phyloP scores from a whole-genome alignment of 2,888 invertebrate species.

The Pilophorus perplexus region DNA sequence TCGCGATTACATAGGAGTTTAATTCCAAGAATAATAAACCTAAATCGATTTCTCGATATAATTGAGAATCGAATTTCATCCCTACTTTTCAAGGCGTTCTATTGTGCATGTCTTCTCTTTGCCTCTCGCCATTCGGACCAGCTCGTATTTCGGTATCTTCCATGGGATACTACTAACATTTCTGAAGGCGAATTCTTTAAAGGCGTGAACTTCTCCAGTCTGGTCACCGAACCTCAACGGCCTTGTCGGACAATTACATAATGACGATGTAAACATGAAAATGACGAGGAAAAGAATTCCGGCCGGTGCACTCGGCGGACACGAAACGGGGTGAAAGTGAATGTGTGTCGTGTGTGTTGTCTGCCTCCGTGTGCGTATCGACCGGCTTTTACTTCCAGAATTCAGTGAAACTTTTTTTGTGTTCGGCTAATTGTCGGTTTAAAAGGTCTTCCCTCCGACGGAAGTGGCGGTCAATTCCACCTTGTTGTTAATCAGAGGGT shows the following conservation, averaged over 20 bases:
- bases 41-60: too few relatives aligned
- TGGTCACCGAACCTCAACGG: background rate
- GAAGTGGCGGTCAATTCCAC: too few relatives aligned
- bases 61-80: too few relatives aligned
- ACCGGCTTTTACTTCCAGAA: slow-evolving; percentile 25
- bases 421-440: slow-evolving; percentile 9
- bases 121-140: too few relatives aligned
- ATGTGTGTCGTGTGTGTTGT: background rate
- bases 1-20: too few relatives aligned
- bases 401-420: slow-evolving; percentile 24
- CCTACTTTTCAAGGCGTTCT: too few relatives aligned
- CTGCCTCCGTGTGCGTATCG: background rate
- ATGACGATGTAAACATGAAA: slow-evolving; percentile 7
- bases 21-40: too few relatives aligned
- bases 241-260: slow-evolving; percentile 7
- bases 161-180: too few relatives aligned
- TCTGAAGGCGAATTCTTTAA: background rate
- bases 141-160: too few relatives aligned
- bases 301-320: too few relatives aligned
- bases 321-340: slow-evolving; percentile 13
- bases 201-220: background rate
- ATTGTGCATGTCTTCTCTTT: too few relatives aligned
- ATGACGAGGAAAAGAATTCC: too few relatives aligned
- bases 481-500: background rate
- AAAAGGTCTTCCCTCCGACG: background rate